phyloP scores from a whole-genome alignment of 1,140 invertebrate species.

The Lycorma delicatula region DNA sequence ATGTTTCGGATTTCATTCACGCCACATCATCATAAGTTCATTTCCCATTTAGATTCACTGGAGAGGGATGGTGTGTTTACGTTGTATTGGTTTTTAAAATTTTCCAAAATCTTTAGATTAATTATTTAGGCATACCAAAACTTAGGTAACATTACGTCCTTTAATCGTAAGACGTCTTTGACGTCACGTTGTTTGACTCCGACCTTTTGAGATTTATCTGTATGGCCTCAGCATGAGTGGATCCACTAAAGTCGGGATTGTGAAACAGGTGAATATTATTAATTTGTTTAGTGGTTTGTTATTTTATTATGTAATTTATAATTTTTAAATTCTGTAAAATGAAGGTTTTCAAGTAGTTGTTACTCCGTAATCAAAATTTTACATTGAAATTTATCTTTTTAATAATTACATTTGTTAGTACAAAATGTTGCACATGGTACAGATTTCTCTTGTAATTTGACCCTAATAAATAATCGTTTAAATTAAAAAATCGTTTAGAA shows the following conservation, averaged over 20 bases:
- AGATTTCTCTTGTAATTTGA: no score
- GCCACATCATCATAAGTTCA: constrained; percentile 11
- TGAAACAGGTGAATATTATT: constrained; percentile 6
- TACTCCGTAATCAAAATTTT: no score
- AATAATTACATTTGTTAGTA: no score
- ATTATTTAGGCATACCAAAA: background rate
- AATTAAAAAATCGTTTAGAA: no score
- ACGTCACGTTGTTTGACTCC: background rate
- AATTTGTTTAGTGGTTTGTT: no score
- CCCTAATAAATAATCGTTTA: no score
- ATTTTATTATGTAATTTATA: background rate
- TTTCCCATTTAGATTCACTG: background rate
- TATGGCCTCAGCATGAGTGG: constrained; percentile 10
- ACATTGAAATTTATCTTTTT: no score
- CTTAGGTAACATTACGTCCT: background rate
- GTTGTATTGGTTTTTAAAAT: background rate
- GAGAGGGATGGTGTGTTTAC: background rate
- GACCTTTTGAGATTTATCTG: constrained; percentile 3
- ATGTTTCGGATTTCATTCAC: background rate
- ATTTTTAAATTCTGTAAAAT: constrained; percentile 7
- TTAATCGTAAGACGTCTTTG: background rate
- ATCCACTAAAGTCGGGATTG: constrained; percentile 1
- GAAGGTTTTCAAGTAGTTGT: no score
- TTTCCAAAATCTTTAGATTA: background rate
- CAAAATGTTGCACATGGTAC: no score